A percentile compares a stretch with the other conserved stretches of the same genome.
These are phyloP conservation scores for Noturus placidus DNA, from an alignment of 2,113 vertebrate genomes.

Conservation along the genomic window DNA sequence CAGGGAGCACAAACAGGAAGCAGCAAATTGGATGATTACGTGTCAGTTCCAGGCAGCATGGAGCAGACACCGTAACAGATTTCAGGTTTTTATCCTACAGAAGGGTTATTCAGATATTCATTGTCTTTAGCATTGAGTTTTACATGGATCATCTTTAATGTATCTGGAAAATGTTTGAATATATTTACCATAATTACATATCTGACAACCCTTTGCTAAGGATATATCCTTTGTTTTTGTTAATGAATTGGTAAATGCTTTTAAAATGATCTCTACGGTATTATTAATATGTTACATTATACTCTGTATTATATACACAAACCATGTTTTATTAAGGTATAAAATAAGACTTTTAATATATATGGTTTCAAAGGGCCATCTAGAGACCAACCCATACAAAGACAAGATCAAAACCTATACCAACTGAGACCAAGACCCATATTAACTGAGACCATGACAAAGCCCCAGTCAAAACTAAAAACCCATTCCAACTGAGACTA, in stretches of 20 bases:
- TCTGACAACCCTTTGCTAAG: neutral
- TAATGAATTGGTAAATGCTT: neutral
- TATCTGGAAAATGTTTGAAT: neutral
- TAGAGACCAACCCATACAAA: slow-evolving; percentile 21
- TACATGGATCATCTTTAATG: neutral
- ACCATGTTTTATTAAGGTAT: neutral
- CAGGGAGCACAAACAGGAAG: slow-evolving; percentile 39
- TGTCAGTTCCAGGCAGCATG: slow-evolving; percentile 13
- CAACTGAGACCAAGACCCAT: neutral
- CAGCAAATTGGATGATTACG: slow-evolving; percentile 20
- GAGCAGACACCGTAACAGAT: neutral
- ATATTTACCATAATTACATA: neutral
- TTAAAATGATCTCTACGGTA: neutral
- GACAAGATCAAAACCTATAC: neutral
- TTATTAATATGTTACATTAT: neutral
- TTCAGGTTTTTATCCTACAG: neutral
- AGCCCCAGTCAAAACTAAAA: neutral
- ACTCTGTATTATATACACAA: neutral
- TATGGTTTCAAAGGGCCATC: slow-evolving; percentile 39
- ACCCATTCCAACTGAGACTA: neutral
- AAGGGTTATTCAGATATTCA: neutral
- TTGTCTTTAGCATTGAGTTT: neutral
- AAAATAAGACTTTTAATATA: neutral
- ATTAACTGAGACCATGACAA: neutral
- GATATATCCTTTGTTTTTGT: neutral